Conservation (phyloP, 1,140 invertebrate genomes). For the Apis laboriosa region DNA sequence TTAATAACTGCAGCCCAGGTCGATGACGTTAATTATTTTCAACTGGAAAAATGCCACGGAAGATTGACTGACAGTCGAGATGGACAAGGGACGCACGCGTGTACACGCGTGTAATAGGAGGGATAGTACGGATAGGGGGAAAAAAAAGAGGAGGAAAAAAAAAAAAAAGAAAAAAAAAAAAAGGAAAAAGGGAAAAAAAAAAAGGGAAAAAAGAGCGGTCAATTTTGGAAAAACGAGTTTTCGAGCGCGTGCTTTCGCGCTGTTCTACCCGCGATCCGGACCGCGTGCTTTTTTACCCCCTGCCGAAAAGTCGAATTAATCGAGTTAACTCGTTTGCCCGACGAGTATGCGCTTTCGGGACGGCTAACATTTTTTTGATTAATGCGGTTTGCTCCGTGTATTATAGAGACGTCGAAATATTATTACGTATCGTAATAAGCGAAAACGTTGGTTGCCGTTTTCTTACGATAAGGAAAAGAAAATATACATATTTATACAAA, state of each 20-base stretch:
- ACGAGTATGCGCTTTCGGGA: not conserved
- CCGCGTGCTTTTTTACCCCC: not conserved
- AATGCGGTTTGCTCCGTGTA: too few species aligned
- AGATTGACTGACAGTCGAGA: conserved; percentile 31
- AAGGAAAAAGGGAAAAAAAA: not conserved
- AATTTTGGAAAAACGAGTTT: conserved; percentile 45
- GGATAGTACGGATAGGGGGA: not conserved
- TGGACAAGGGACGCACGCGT: not conserved
- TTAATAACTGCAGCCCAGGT: conserved; percentile 47
- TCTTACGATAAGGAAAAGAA: too few species aligned
- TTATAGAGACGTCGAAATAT: too few species aligned
- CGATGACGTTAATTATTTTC: conserved; percentile 54
- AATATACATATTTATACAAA: too few species aligned
- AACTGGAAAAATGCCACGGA: conserved; percentile 23
- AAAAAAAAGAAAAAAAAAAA: not conserved
- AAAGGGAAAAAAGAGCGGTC: conserved; percentile 7
- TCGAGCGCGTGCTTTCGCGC: not conserved
- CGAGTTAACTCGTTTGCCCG: not conserved
- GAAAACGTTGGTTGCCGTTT: too few species aligned
- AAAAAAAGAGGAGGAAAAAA: too few species aligned
- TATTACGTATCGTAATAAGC: too few species aligned
- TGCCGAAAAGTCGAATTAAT: conserved; percentile 5
- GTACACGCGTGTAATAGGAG: not conserved
- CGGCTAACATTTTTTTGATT: not conserved
- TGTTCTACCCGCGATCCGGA: not conserved